These are phyloP conservation scores for human (Homo sapiens) DNA, from an alignment of 2,113 vertebrate genomes.

Conservation along the genomic window DNA sequence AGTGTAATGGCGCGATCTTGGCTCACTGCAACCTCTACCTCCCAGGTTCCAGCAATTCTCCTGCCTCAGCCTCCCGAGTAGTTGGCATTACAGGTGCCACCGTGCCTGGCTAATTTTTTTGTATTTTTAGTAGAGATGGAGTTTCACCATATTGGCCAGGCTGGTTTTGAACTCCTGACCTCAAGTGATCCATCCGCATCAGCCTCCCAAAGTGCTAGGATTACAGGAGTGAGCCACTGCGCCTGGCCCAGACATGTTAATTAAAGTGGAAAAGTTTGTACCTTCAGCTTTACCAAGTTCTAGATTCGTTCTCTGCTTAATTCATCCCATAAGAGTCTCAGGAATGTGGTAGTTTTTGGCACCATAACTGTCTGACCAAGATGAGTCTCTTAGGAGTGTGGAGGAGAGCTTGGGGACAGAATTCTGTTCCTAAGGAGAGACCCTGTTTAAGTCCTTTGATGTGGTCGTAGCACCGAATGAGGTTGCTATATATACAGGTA, in stretches of 20 bases:
- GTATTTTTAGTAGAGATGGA: too few species aligned
- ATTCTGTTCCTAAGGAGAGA: background rate
- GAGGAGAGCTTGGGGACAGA: background rate
- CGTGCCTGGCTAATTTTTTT: too few species aligned
- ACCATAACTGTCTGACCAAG: fast-evolving
- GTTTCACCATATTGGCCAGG: too few species aligned
- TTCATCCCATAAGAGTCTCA: background rate
- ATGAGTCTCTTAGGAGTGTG: background rate
- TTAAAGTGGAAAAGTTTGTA: background rate
- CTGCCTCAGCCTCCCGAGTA: too few species aligned
- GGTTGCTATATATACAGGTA: background rate
- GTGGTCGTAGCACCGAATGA: background rate
- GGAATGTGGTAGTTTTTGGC: background rate
- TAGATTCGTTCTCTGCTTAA: background rate
- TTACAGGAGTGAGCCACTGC: too few species aligned
- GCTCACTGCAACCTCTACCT: too few species aligned
- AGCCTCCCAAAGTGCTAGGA: too few species aligned
- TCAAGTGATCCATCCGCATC: fast-evolving
- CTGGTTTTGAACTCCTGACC: too few species aligned
- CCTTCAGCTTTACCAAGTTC: background rate
- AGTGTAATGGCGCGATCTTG: too few species aligned
- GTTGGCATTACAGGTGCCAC: too few species aligned
- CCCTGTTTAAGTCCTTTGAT: background rate
- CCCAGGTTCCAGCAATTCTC: too few species aligned
- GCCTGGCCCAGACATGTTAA: too few species aligned